Evolutionary conservation across 2,113 vertebrate species (phyloP), one percentile per base, ranked within the genome.

Genomic region (Rhynchomys soricoides): DNA sequence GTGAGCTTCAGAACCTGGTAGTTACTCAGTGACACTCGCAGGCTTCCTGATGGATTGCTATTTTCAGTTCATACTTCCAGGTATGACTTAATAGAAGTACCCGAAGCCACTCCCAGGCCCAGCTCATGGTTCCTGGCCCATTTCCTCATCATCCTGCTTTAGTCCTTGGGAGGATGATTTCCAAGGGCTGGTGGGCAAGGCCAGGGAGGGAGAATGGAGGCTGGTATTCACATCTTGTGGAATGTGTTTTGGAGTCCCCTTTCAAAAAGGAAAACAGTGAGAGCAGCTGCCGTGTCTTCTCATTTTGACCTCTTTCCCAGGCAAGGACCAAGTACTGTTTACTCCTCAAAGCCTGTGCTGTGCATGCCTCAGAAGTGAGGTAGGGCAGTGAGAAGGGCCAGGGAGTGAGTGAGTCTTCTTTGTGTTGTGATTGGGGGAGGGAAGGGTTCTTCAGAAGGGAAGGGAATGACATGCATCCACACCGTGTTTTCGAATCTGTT

Each of bases 291-390:
- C 40, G 17, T 55, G 52, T 9, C 52, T 81, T 86, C 45, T 90
- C 85, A 40, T 57, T 73, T 57, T n/a, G 73, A 91, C 24, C 26
- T 45, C 78, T 86, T 91, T 62, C n/a, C 59, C 73, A 26, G 37
- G 57, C 86, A 50, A 68, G n/a, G 34, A 95, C 66, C 88, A 89
- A 89, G 77, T 1, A 8, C 91, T 59, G 89, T 52, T 52, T 50
- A 52, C 86, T 95, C 86, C 45, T 40, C 92, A 94, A 92, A 87
- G 57, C 62, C 83, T 82, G 81, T 82, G 29, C 45, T 89, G 11
- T 73, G 82, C 40, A 17, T 59, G 40, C 22, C 77, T 31, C 34
- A 40, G 78, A 70, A 70, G 59, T 89, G 59, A 81, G 40, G 26
- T 2, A 34, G n/a, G 15, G 21, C 5, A 48, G 24, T 70, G 48